Percentiles rank a stretch among this genome's conserved stretches.
Conservation (phyloP, 2,797 vertebrate species). For the Eutrigla gurnardus region DNA sequence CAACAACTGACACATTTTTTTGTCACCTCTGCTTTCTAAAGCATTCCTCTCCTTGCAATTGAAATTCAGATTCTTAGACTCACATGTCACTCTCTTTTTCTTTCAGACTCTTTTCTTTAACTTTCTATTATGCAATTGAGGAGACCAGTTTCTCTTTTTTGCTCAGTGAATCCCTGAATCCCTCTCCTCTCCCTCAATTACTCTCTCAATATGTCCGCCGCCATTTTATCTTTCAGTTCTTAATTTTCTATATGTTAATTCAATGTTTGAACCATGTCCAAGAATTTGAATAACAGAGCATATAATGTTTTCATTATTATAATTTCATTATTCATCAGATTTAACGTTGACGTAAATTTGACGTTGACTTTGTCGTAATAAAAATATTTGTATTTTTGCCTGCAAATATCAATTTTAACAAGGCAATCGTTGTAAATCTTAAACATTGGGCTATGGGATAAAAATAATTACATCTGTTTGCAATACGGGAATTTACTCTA, state of each 20-base stretch:
- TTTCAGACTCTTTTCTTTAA: constrained; percentile 46
- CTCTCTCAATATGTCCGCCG: background rate
- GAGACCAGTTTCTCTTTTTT: constrained; percentile 29
- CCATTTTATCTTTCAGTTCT: background rate
- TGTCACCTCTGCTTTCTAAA: constrained; percentile 34
- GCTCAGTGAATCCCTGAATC: background rate
- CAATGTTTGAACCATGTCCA: background rate
- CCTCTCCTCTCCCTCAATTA: background rate
- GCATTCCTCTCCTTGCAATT: constrained; percentile 62
- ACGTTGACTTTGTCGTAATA: background rate
- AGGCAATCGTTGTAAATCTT: background rate
- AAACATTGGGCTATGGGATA: background rate
- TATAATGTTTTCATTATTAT: background rate
- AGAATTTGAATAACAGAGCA: background rate
- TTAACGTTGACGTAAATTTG: background rate
- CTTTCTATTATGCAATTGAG: constrained; percentile 49
- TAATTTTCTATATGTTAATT: background rate
- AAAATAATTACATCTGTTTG: background rate
- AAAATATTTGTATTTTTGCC: background rate
- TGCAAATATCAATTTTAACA: background rate
- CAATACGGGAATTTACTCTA: background rate
- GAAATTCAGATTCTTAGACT: constrained; percentile 67
- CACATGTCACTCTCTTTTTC: constrained; percentile 52
- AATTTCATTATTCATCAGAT: background rate
- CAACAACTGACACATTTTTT: background rate